Conservation (phyloP, 1,140 invertebrate genomes). For the Magallana gigas region DNA sequence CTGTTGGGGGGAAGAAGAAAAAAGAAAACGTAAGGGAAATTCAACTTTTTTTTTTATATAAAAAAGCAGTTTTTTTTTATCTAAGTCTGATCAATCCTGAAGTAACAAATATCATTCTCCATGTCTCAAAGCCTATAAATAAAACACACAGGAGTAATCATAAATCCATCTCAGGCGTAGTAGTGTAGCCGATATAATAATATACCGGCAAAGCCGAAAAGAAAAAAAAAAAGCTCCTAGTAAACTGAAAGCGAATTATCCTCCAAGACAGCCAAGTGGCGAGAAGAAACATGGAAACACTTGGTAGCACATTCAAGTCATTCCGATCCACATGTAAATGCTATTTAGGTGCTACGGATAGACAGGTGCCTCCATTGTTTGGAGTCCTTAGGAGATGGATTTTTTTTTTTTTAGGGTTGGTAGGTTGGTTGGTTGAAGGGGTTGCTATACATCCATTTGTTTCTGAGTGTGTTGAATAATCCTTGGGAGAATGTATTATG, state of each 20-base stretch:
- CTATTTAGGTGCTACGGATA: not conserved
- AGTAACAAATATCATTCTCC: not conserved
- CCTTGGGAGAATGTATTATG: too few relatives aligned
- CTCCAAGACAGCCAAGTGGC: not conserved
- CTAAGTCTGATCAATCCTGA: slow-evolving; percentile 10
- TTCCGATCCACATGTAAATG: slow-evolving; percentile 19
- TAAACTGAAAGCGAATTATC: not conserved
- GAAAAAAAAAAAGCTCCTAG: not conserved
- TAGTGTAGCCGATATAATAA: not conserved
- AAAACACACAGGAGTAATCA: not conserved
- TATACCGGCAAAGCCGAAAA: not conserved
- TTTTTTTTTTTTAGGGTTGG: too few relatives aligned
- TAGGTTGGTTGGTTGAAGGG: too few relatives aligned
- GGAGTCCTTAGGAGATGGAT: too few relatives aligned
- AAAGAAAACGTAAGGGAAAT: not conserved
- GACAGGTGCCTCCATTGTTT: not conserved
- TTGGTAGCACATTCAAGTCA: slow-evolving; percentile 10
- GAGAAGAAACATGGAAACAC: slow-evolving; percentile 10
- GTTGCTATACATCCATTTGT: too few relatives aligned
- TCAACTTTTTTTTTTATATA: too few relatives aligned
- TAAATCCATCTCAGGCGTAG: not conserved
- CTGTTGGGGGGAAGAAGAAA: slow-evolving; percentile 7
- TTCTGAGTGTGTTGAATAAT: too few relatives aligned
- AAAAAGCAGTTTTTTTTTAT: not conserved
- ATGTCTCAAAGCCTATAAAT: not conserved